phyloP scores from a whole-genome alignment of 2,888 invertebrate species.

The Cryptus armator region DNA sequence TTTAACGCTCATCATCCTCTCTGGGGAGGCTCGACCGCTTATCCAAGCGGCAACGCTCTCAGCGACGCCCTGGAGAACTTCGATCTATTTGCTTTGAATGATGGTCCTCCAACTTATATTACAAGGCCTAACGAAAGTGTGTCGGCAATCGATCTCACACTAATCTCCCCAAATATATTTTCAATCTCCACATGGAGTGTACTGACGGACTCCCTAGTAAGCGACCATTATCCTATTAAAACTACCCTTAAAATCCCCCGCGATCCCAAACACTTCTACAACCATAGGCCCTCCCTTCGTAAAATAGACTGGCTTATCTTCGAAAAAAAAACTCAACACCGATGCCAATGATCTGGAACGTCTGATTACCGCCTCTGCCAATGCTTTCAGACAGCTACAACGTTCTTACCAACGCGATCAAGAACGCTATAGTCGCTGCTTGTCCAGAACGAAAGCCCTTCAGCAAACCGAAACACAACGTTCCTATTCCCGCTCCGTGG shows the following conservation, averaged over 20 bases:
- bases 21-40: conserved; percentile 16
- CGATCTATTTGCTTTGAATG: conserved; percentile 27
- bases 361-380: not conserved
- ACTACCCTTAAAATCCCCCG: not conserved
- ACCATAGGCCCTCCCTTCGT: not conserved
- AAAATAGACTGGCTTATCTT: conserved; percentile 1
- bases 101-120: conserved; percentile 21
- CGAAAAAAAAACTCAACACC: not conserved
- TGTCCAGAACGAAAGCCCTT: not conserved
- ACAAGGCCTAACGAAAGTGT: conserved; percentile 17
- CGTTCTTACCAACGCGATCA: not conserved
- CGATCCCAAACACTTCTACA: not conserved
- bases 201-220: conserved; percentile 26
- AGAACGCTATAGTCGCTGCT: not conserved
- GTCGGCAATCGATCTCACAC: conserved; percentile 26
- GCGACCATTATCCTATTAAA: conserved; percentile 47
- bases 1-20: conserved; percentile 39
- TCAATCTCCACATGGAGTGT: conserved; percentile 31
- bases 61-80: not conserved
- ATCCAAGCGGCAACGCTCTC: not conserved
- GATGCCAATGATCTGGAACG: not conserved
- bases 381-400: not conserved
- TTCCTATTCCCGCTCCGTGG: conserved; percentile 19
- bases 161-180: conserved; percentile 31
- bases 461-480: not conserved